Percentiles rank a stretch among this genome's conserved stretches.
phyloP scores from a whole-genome alignment of 2,113 vertebrate genomes.

The Baryphthengus martii region DNA sequence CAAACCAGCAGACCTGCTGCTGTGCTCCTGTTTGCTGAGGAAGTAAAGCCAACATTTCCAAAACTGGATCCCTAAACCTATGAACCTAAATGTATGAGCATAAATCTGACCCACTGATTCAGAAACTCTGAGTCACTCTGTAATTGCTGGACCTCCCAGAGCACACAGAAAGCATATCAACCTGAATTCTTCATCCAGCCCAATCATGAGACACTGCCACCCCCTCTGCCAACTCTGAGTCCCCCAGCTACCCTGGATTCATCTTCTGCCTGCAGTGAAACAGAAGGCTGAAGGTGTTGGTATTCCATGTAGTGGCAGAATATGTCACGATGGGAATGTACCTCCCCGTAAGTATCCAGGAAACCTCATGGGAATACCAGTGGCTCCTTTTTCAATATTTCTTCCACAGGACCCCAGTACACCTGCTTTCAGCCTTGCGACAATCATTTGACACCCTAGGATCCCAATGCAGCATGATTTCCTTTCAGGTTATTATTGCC shows the following conservation, averaged over 20 bases:
- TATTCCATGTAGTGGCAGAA: background rate
- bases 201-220: background rate
- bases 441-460: background rate
- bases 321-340: rapidly evolving
- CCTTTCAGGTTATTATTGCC: slow-evolving; percentile 14
- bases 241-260: background rate
- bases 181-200: background rate
- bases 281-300: rapidly evolving
- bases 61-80: background rate
- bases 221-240: background rate
- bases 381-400: background rate
- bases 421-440: background rate
- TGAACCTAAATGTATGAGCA: background rate
- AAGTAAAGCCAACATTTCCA: background rate
- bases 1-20: background rate
- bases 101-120: background rate
- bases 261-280: background rate
- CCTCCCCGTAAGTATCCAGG: background rate
- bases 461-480: background rate
- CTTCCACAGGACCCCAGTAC: background rate
- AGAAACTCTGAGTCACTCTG: background rate
- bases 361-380: background rate
- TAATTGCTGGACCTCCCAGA: background rate
- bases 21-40: background rate
- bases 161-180: background rate